A percentile compares a stretch with the other conserved stretches of the same genome.
Conservation (phyloP, 1,140 invertebrate genomes). For the Caenorhabditis tropicalis region DNA sequence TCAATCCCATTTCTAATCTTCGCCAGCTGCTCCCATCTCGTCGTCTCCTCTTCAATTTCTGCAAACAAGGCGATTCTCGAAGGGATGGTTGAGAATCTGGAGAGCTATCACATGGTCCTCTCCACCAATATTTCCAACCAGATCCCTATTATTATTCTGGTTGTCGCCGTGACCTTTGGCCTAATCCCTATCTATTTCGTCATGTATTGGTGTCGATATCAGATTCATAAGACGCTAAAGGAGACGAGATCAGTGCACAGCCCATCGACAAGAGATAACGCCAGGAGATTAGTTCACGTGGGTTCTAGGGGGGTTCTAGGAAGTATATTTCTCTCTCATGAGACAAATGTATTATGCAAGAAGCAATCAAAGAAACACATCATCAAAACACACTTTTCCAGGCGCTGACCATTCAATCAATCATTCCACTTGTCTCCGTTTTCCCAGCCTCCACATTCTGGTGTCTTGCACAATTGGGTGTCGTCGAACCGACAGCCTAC, state of each 20-base stretch:
- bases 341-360: no score
- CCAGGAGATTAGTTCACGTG: conserved; percentile 17
- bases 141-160: background rate
- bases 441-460: conserved; percentile 11
- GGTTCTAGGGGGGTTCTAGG: background rate
- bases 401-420: conserved; percentile 34
- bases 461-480: conserved; percentile 12
- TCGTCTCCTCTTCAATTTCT: background rate
- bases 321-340: background rate
- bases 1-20: conserved; percentile 5
- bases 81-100: background rate
- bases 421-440: conserved; percentile 14
- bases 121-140: conserved; percentile 17
- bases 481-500: conserved; percentile 6
- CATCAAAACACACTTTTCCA: background rate
- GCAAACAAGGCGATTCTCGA: conserved; percentile 7
- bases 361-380: background rate
- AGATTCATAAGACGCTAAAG: conserved; percentile 29
- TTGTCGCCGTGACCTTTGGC: background rate
- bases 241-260: conserved; percentile 25
- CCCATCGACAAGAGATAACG: conserved; percentile 24
- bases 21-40: background rate
- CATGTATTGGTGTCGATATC: conserved; percentile 27
- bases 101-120: conserved; percentile 12
- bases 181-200: conserved; percentile 3